phyloP scores from a whole-genome alignment of 2,797 vertebrate species.

The Acanthopagrus latus region DNA sequence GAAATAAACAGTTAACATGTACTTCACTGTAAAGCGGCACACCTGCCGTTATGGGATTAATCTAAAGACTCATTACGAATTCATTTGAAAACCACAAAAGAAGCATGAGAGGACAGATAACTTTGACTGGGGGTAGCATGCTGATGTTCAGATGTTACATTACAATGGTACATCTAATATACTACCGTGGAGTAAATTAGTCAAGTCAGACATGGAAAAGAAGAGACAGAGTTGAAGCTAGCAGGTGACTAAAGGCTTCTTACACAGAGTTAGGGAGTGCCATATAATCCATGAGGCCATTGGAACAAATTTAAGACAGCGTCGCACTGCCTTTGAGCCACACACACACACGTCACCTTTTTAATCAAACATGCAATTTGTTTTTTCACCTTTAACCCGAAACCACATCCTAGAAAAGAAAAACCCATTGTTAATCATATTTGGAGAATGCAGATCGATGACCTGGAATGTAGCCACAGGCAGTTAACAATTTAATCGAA shows the following conservation, averaged over 20 bases:
- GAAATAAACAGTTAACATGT: slow-evolving; percentile 62
- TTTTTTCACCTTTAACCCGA: slow-evolving; percentile 35
- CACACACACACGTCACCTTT: slow-evolving; percentile 21
- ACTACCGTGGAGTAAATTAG: slow-evolving; percentile 41
- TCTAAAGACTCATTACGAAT: slow-evolving; percentile 27
- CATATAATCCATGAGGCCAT: slow-evolving; percentile 15
- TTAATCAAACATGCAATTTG: slow-evolving; percentile 20
- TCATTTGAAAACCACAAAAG: slow-evolving; percentile 38
- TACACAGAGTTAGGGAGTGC: slow-evolving; percentile 30
- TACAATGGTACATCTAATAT: slow-evolving; percentile 49
- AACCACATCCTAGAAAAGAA: slow-evolving; percentile 2
- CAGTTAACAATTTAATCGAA: slow-evolving; percentile 32
- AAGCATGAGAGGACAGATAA: slow-evolving; percentile 39
- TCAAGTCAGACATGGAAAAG: slow-evolving; percentile 31
- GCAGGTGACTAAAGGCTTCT: slow-evolving; percentile 36
- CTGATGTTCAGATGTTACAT: slow-evolving; percentile 54
- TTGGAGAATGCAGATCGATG: slow-evolving; percentile 12
- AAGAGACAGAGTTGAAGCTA: slow-evolving; percentile 31
- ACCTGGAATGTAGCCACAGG: slow-evolving; percentile 39
- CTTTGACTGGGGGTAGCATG: slow-evolving; percentile 61
- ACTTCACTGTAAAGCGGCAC: slow-evolving; percentile 43
- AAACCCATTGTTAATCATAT: slow-evolving; percentile 36
- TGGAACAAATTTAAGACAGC: slow-evolving; percentile 8
- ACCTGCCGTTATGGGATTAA: slow-evolving; percentile 34
- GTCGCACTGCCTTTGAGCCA: slow-evolving; percentile 7